These are phyloP conservation scores for Phthorimaea operculella DNA, from an alignment of 1,140 invertebrate genomes.

Conservation along the genomic window DNA sequence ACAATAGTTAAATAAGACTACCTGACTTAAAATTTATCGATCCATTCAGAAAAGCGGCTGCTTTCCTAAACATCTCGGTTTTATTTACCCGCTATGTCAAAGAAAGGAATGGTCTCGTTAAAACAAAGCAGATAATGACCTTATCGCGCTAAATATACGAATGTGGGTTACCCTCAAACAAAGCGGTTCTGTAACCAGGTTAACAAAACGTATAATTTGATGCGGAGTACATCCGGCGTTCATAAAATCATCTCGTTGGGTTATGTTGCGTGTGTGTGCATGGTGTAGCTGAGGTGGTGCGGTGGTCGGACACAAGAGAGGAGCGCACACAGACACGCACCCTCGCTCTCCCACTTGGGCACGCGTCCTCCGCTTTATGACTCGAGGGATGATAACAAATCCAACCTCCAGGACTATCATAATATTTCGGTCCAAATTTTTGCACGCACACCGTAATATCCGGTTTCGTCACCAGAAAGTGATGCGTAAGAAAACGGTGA, in stretches of 20 bases:
- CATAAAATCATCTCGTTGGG: not conserved
- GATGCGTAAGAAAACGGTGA: too few species aligned
- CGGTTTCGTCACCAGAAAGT: too few species aligned
- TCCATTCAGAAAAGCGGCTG: too few species aligned
- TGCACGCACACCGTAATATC: too few species aligned
- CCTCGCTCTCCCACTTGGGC: constrained; percentile 27
- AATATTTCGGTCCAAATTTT: too few species aligned
- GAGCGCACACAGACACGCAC: not conserved
- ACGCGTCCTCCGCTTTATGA: constrained; percentile 18
- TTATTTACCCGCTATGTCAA: too few species aligned
- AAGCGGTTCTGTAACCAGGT: constrained; percentile 2
- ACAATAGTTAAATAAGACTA: too few species aligned
- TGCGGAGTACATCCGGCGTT: constrained; percentile 1
- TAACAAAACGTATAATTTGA: constrained; percentile 5
- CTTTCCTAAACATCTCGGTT: too few species aligned
- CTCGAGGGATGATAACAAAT: not conserved
- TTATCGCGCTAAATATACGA: not conserved
- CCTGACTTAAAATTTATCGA: too few species aligned
- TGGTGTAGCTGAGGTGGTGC: not conserved
- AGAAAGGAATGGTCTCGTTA: not conserved
- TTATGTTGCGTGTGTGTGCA: not conserved
- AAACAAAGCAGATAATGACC: not conserved
- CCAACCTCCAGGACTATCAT: too few species aligned
- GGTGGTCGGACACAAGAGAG: too few species aligned
- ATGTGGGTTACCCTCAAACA: constrained; percentile 4